phyloP scores from a whole-genome alignment of 2,113 vertebrate genomes.

The Phaethornis superciliosus region DNA sequence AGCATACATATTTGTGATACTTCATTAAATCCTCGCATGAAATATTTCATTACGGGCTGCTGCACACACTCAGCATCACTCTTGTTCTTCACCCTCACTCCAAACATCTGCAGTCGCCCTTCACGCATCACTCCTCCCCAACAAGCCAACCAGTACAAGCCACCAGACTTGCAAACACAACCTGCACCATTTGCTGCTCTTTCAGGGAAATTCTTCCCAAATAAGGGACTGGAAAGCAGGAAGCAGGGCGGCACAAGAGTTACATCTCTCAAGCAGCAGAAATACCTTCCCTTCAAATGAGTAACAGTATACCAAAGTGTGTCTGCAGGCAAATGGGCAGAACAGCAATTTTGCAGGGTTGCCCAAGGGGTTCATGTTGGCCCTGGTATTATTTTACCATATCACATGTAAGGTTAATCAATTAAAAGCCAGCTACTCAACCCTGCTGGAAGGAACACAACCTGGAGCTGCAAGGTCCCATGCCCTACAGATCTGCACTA shows the following conservation, averaged over 20 bases:
- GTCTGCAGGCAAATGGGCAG: background rate
- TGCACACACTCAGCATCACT: slow-evolving; percentile 51
- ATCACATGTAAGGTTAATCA: background rate
- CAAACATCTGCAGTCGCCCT: background rate
- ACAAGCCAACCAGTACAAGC: background rate
- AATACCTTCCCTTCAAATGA: background rate
- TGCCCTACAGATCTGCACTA: background rate
- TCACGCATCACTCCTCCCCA: background rate
- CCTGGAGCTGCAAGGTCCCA: background rate
- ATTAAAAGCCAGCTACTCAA: slow-evolving; percentile 5
- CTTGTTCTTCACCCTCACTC: background rate
- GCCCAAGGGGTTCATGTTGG: background rate
- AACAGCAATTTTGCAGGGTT: background rate
- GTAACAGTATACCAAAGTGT: background rate
- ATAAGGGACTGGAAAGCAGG: background rate
- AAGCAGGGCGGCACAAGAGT: background rate
- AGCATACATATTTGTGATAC: slow-evolving; percentile 32
- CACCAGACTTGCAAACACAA: background rate
- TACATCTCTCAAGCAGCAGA: background rate
- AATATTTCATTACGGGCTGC: slow-evolving; percentile 9
- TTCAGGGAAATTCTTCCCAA: background rate
- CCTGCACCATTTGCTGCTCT: background rate
- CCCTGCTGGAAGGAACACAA: background rate
- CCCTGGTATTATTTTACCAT: slow-evolving; percentile 19
- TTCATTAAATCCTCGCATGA: slow-evolving; percentile 32